Base-by-base conservation (phyloP, 2,888 invertebrate genomes). In the Leptopterna dolabrata region DNA sequence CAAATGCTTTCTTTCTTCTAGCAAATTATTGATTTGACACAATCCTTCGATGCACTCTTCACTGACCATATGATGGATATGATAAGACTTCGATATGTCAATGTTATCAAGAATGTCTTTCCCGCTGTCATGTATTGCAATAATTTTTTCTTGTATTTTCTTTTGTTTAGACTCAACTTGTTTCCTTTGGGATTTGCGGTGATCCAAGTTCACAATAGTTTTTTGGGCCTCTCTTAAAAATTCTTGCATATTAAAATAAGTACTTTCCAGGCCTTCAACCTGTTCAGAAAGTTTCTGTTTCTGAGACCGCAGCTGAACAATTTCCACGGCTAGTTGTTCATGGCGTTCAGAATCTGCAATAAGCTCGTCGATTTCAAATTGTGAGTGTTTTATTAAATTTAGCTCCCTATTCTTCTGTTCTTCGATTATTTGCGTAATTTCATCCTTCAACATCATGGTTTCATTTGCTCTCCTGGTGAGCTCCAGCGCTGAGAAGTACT, bases 231-330 rank as follows among this genome's bases (percentile, higher is more conserved):
- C 85, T 16, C 73, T 85, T n/a, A 85, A 19, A 41, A 85, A 85
- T 29, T 85, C 85, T 24, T 85, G 85, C 73, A 76, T 76, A 47
- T 85, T 85, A 47, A 43, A 85, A 73, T 85, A 85, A 0, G 76
- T 76, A 47, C 47, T 85, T 47, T 85, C 85, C n/a, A 85, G 47
- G 11, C 73, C 78, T 51, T 86, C 78, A 30, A 86, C 78, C 24
- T 86, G 78, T 36, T 86, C 86, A 16, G 41, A 41, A 2, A 86
- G 78, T 78, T 86, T 76, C 43, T 86, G 86, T 55, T 86, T 85
- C 24, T 85, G 85, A 16, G 11, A 1, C 14, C 73, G n/a, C 27
- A 85, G 47, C 76, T 85, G 73, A 45, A 85, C 73, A 27, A 85
- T 73, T 47, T 85, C 85, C 0, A 85, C 76, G 11, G 85, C 85